A percentile compares a stretch with the other conserved stretches of the same genome.
These are phyloP conservation scores for Troides aeacus DNA, from an alignment of 2,888 invertebrate genomes.

Conservation along the genomic window DNA sequence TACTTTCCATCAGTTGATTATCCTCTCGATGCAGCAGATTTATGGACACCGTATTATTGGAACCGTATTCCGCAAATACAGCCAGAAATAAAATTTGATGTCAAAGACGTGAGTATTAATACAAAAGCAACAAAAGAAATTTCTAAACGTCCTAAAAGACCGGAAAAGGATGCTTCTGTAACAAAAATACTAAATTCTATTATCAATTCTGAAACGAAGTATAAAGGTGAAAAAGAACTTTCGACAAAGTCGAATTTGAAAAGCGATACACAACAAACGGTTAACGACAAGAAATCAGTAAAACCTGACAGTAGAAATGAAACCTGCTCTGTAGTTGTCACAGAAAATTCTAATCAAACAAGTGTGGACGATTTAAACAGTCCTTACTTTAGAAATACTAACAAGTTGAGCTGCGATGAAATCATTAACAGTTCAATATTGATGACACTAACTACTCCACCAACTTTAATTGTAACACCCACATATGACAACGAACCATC, in stretches of 20 bases:
- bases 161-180: neutral
- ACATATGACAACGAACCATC: slow-evolving; percentile 9
- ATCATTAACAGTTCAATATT: neutral
- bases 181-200: slow-evolving; percentile 7
- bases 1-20: slow-evolving; percentile 64
- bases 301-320: neutral
- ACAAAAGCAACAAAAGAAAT: slow-evolving; percentile 23
- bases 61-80: slow-evolving; percentile 37
- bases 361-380: neutral
- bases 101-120: slow-evolving; percentile 19
- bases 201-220: neutral
- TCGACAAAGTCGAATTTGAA: neutral
- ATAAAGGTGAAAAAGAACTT: neutral
- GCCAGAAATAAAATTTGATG: slow-evolving; percentile 29
- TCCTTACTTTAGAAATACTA: neutral
- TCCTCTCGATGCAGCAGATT: slow-evolving; percentile 54
- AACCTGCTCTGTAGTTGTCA: neutral
- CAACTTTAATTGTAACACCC: neutral
- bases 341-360: neutral
- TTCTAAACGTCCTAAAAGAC: neutral
- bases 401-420: neutral
- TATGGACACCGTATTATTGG: slow-evolving; percentile 57
- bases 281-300: neutral
- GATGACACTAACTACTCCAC: slow-evolving; percentile 2
- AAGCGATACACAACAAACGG: neutral